Evolutionary conservation across 2,113 vertebrate species (phyloP).

Genomic region (Galemys pyrenaicus): DNA sequence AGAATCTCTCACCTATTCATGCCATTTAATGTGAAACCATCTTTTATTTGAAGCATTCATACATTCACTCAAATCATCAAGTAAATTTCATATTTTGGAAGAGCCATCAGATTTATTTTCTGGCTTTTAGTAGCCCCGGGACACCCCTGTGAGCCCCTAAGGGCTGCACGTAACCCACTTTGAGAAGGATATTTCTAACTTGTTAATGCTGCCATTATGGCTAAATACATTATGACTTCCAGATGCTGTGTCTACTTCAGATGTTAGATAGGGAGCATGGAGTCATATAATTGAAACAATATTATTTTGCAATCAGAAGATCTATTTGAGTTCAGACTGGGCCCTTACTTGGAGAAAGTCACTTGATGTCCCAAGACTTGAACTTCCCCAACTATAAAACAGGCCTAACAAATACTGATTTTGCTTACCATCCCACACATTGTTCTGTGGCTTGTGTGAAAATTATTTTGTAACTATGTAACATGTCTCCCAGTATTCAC

Average conservation of each 20-base stretch:
- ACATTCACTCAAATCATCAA: conserved; percentile 25
- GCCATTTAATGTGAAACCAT: conserved; percentile 37
- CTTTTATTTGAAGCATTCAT: conserved; percentile 56
- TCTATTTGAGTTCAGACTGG: conserved; percentile 34
- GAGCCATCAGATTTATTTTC: conserved; percentile 43
- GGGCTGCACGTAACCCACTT: conserved; percentile 45
- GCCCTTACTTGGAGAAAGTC: conserved; percentile 9
- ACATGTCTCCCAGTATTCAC: not conserved
- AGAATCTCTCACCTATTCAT: conserved; percentile 8
- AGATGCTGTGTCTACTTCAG: conserved; percentile 58
- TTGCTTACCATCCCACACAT: not conserved
- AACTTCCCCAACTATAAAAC: not conserved
- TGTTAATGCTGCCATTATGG: conserved; percentile 71
- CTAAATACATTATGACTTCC: conserved; percentile 64
- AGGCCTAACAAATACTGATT: not conserved
- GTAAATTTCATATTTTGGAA: conserved; percentile 28
- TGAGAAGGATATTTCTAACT: conserved; percentile 72
- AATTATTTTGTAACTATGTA: conserved; percentile 23
- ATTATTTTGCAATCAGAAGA: conserved; percentile 56
- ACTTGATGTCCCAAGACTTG: not conserved
- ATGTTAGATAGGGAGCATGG: conserved; percentile 54
- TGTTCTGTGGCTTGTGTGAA: not conserved
- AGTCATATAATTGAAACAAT: conserved; percentile 52
- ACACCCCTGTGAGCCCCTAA: not conserved
- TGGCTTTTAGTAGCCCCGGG: conserved; percentile 56